phyloP scores from a whole-genome alignment of 2,113 vertebrate genomes.

The Agelaius phoeniceus region DNA sequence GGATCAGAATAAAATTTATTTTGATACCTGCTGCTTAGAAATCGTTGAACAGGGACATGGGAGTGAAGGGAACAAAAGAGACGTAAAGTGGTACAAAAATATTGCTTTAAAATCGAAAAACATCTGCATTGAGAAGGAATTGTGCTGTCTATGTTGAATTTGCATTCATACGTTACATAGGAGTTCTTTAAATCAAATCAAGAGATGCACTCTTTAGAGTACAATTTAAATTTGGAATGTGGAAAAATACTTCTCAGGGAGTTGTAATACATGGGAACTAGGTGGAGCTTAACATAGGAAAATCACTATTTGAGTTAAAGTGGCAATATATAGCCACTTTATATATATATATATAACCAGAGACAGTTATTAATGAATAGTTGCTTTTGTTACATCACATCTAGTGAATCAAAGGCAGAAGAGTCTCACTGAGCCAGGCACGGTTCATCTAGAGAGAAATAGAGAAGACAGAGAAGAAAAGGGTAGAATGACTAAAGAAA shows the following conservation, averaged over 20 bases:
- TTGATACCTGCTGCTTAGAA: background rate
- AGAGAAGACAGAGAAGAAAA: background rate
- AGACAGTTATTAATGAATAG: background rate
- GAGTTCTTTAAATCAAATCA: background rate
- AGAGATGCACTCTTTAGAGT: background rate
- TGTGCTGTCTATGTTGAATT: background rate
- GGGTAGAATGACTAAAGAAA: background rate
- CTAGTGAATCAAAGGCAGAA: background rate
- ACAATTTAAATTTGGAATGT: background rate
- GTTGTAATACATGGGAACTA: background rate
- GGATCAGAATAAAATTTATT: background rate
- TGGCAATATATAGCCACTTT: background rate
- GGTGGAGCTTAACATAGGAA: background rate
- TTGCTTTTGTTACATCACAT: rapidly evolving
- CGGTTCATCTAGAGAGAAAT: background rate
- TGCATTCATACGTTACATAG: background rate
- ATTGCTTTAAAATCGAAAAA: background rate
- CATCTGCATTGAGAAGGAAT: background rate
- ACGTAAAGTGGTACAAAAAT: background rate
- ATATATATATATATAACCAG: background rate
- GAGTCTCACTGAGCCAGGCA: background rate
- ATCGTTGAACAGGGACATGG: background rate
- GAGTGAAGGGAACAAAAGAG: background rate
- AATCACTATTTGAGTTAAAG: background rate
- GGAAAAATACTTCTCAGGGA: background rate